Conservation (phyloP, 2,113 vertebrate species). For the Isurus oxyrinchus region DNA sequence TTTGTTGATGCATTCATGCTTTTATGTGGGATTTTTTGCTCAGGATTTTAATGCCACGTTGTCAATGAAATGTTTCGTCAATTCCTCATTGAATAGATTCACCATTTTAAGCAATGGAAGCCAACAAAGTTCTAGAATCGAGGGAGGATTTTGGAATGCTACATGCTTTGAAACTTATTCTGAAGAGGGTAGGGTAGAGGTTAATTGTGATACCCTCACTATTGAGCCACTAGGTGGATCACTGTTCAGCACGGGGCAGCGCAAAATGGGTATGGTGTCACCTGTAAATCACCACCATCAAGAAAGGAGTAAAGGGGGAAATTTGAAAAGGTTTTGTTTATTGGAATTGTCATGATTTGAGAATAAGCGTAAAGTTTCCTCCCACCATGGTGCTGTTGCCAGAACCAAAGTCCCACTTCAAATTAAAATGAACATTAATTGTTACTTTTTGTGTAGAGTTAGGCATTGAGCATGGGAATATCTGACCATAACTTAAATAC, state of each 20-base stretch:
- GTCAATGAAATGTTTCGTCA: background rate
- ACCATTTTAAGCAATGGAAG: background rate
- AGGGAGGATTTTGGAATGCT: background rate
- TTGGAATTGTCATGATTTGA: background rate
- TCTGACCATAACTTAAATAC: background rate
- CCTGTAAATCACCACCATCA: background rate
- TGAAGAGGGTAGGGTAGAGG: background rate
- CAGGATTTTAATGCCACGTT: background rate
- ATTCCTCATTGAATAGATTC: background rate
- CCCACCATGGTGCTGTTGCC: background rate
- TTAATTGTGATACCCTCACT: background rate
- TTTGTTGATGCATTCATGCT: background rate
- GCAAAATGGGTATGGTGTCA: background rate
- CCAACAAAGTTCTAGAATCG: background rate
- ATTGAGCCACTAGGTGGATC: background rate
- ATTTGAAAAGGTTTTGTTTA: background rate
- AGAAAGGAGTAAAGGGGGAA: background rate
- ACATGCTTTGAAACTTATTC: background rate
- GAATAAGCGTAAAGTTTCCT: background rate
- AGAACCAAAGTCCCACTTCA: background rate
- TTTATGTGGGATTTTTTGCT: background rate
- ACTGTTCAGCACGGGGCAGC: background rate
- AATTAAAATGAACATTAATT: background rate
- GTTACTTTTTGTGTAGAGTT: background rate
- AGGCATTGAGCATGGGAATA: background rate